These are phyloP conservation scores for Drosophila ficusphila DNA, from an alignment of 1,140 invertebrate species.

Conservation along the genomic window DNA sequence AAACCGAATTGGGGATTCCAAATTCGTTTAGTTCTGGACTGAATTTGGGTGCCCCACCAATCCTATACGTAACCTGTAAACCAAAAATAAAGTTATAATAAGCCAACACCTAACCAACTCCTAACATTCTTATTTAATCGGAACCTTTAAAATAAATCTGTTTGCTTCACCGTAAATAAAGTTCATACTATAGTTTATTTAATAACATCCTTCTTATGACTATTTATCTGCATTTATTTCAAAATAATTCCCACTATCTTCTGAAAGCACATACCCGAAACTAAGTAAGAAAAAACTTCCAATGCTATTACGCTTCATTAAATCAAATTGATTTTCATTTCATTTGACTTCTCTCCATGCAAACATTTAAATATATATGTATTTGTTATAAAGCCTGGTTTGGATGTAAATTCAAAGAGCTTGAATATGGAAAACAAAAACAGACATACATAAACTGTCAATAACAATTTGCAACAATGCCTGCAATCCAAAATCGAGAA, in stretches of 20 bases:
- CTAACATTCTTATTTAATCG: too few species aligned
- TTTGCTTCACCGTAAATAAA: too few species aligned
- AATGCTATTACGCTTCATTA: conserved; percentile 68
- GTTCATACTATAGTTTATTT: too few species aligned
- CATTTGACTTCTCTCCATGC: conserved; percentile 43
- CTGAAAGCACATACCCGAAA: neutral
- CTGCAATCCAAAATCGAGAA: conserved; percentile 42
- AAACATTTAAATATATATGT: conserved; percentile 17
- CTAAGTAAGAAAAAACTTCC: conserved; percentile 38
- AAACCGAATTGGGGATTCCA: conserved; percentile 3
- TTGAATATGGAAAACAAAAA: conserved; percentile 7
- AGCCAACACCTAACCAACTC: too few species aligned
- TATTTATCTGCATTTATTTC: conserved; percentile 2
- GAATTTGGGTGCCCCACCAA: too few species aligned
- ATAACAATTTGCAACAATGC: conserved; percentile 76
- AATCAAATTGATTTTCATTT: conserved; percentile 73
- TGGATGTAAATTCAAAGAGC: conserved; percentile 23
- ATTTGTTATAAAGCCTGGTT: conserved; percentile 32
- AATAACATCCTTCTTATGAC: conserved; percentile 5
- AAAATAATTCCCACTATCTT: conserved; percentile 2
- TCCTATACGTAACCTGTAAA: too few species aligned
- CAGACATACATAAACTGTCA: conserved; percentile 72
- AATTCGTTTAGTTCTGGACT: too few species aligned
- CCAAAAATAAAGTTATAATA: too few species aligned
- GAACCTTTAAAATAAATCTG: too few species aligned